Evolutionary conservation across 2,113 vertebrate genomes (phyloP).

Genomic region (Xiphophorus couchianus): DNA sequence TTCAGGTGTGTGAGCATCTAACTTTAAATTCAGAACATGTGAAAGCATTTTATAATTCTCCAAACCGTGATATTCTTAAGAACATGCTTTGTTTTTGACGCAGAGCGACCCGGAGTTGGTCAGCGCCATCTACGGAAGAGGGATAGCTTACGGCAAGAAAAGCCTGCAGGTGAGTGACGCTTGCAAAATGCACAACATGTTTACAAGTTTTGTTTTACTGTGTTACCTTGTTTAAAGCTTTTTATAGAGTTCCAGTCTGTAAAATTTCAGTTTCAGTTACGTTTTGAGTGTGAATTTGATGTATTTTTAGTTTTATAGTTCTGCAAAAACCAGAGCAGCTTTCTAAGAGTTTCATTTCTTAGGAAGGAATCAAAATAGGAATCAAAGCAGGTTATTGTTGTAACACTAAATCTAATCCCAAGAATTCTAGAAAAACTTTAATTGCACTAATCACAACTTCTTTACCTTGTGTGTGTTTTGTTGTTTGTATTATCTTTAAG

Average conservation of each 20-base stretch:
- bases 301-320: neutral
- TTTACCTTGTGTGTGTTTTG: too few species aligned
- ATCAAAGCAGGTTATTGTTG: too few species aligned
- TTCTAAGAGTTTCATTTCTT: neutral
- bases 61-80: neutral
- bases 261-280: neutral
- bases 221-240: neutral
- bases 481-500: too few species aligned
- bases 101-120: slow-evolving; percentile 95
- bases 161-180: slow-evolving; percentile 88
- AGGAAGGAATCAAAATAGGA: neutral
- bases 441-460: neutral
- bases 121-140: slow-evolving; percentile 96
- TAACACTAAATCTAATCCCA: neutral
- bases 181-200: neutral
- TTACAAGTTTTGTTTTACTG: neutral
- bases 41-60: neutral
- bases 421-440: neutral
- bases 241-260: neutral
- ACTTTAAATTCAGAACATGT: neutral
- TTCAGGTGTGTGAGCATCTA: slow-evolving; percentile 85
- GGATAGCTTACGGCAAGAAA: slow-evolving; percentile 97
- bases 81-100: slow-evolving; percentile 50
- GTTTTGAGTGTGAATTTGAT: neutral
- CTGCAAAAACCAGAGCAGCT: neutral